These are phyloP conservation scores for Pocillopora grandis DNA, from an alignment of 92 coral and sea anemone genomes.

Conservation along the genomic window DNA sequence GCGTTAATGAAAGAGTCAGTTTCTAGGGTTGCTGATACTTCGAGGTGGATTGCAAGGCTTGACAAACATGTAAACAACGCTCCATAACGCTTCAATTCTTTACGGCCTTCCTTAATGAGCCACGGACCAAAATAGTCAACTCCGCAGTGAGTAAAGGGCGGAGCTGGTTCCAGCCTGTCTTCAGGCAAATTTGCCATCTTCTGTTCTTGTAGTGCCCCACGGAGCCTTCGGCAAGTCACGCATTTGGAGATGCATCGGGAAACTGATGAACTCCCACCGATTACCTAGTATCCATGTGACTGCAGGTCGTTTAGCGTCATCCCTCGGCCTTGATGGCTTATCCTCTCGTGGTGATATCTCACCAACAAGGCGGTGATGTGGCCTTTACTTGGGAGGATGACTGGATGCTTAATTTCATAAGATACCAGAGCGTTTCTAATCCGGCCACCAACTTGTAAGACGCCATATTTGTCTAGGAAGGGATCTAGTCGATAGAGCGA, in stretches of 20 bases:
- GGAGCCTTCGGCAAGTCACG: slow-evolving; percentile 31
- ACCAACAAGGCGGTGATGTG: slow-evolving; percentile 36
- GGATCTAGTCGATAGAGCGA: slow-evolving; percentile 45
- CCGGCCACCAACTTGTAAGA: slow-evolving; percentile 48
- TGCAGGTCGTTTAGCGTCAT: slow-evolving; percentile 45
- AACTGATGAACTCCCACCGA: slow-evolving; percentile 31
- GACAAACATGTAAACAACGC: slow-evolving; percentile 43
- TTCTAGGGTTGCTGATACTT: slow-evolving; percentile 33
- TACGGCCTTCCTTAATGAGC: slow-evolving; percentile 44
- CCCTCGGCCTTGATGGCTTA: slow-evolving; percentile 47
- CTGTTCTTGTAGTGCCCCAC: slow-evolving; percentile 23
- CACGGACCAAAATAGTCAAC: slow-evolving; percentile 49
- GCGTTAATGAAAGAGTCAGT: slow-evolving; percentile 50
- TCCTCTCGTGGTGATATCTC: slow-evolving; percentile 42
- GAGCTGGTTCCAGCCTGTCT: slow-evolving; percentile 40
- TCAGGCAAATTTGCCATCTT: slow-evolving; percentile 44
- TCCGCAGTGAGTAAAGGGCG: slow-evolving; percentile 45
- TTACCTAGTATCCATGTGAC: slow-evolving; percentile 39
- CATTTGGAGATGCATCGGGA: slow-evolving; percentile 27
- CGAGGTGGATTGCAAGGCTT: slow-evolving; percentile 33
- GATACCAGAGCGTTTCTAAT: slow-evolving; percentile 22
- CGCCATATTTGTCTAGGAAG: slow-evolving; percentile 46
- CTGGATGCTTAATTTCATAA: slow-evolving; percentile 41
- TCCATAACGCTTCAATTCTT: slow-evolving; percentile 48
- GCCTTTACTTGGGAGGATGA: slow-evolving; percentile 35